Base-by-base conservation (phyloP, 2,888 invertebrate species). In the Apamea epomidion region DNA sequence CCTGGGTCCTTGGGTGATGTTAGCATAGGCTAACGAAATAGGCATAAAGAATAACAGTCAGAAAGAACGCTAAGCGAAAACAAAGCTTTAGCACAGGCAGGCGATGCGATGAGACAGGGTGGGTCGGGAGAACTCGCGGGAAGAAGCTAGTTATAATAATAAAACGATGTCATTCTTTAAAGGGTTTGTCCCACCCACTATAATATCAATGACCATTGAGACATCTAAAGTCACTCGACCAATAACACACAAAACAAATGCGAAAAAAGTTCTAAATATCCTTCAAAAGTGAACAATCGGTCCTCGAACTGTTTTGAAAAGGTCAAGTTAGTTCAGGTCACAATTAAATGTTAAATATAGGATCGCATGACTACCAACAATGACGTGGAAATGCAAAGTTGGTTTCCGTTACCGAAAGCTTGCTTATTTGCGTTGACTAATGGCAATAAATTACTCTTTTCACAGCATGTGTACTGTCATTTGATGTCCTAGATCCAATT, bases 341-440 rank as follows among this genome's bases (percentile, higher is more conserved):
- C 92, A 93, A 93, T 92, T 92, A 93, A 96, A 94, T 92, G 95
- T 95, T 95, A 96, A 96, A 95, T 95, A 95, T 95, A 93, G 93
- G 92, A 96, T 96, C 93, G 96, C 96, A 95, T 96, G 96, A 94
- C 94, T 91, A 88, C 87, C 86, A 79, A 76, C 91, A 93, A 91
- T 94, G 94, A 93, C 94, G 94, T 94, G 92, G 92, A 91, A 92
- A 92, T 93, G 92, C 92, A 92, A 94, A 93, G 92, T 92, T 91
- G 84, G 87, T 90, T 93, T 93, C 93, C 93, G 92, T 89, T 88
- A 91, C 91, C 89, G 87, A 92, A 91, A 90, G 89, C 88, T 86
- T 80, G 82, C 85, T 88, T 90, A 87, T 92, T 91, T 91, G 89
- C 89, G 86, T 91, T 91, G 86, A 91, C 88, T 86, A 89, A 91